Percentiles rank a stretch among this genome's conserved stretches.
These are phyloP conservation scores for Apeltes quadracus DNA, from an alignment of 2,113 vertebrate species.

Conservation along the genomic window DNA sequence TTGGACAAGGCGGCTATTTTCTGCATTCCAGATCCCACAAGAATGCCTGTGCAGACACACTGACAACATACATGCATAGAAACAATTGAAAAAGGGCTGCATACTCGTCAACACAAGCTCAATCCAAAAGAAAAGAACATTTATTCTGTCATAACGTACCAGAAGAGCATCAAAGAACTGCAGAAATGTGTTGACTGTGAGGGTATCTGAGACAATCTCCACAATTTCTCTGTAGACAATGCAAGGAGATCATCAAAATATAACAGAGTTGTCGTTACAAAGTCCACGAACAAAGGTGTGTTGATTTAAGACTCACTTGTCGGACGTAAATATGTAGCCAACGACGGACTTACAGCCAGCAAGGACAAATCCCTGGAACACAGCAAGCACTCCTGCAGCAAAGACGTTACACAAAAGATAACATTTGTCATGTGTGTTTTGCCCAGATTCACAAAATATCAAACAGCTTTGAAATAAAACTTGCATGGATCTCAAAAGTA, in stretches of 20 bases:
- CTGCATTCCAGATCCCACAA: slow-evolving; percentile 87
- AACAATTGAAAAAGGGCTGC: not conserved
- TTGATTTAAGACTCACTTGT: slow-evolving; percentile 80
- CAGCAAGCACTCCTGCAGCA: slow-evolving; percentile 78
- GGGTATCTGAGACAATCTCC: slow-evolving; percentile 60
- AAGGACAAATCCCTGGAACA: slow-evolving; percentile 78
- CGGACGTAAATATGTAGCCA: slow-evolving; percentile 85
- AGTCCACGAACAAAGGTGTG: not conserved
- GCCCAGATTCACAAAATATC: not conserved
- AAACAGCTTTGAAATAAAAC: not conserved
- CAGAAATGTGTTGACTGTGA: slow-evolving; percentile 68
- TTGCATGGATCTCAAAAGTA: not conserved
- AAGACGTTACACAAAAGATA: slow-evolving; percentile 6
- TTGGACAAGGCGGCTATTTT: slow-evolving; percentile 87
- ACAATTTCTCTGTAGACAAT: slow-evolving; percentile 71
- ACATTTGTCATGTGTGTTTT: not conserved
- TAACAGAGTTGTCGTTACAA: not conserved
- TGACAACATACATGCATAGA: slow-evolving; percentile 55
- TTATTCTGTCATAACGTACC: slow-evolving; percentile 60
- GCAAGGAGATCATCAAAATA: slow-evolving; percentile 8
- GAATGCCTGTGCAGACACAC: slow-evolving; percentile 83
- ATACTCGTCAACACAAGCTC: not conserved
- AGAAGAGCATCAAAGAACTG: slow-evolving; percentile 79
- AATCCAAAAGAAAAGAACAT: slow-evolving; percentile 3
- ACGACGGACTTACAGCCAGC: slow-evolving; percentile 75